Base-by-base conservation (phyloP, 2,113 vertebrate genomes). In the Piaya cayana region DNA sequence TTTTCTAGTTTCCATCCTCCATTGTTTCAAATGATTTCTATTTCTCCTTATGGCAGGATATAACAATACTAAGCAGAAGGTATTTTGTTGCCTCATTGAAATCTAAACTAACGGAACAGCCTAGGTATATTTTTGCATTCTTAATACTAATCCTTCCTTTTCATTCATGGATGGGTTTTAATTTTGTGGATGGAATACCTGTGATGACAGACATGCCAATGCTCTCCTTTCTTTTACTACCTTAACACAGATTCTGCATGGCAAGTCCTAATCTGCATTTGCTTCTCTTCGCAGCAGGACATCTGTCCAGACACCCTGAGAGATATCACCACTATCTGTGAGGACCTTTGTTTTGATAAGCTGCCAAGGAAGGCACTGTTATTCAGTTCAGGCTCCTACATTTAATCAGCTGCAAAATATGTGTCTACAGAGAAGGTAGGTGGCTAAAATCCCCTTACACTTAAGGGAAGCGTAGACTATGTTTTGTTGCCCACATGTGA, bases 131-230 rank as follows among this genome's bases (percentile, higher is more conserved):
- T 65, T 15, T 29, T 29, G 5, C 4, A 32, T 43, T 64, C n/a
- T 42, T n/a, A 64, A 20, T 52, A 37, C 3, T 62, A 16, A 4
- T 74, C 9, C 15, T 8, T 69, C 8, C 2, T 74, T 67, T 62
- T 11, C n/a, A 7, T 52, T 32, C 2, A 39, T 23, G 29, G 7
- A 3, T 8, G 21, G 22, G 20, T 49, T 21, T 49, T 49, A 22
- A 23, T 49, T 32, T 47, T 70, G 8, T 18, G 23, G 0, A 15
- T 9, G 29, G 16, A 55, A 13, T 6, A 26, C 10, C 26, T 19
- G 6, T 1, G 3, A 11, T 50, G 15, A 8, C 25, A 76, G 47
- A 50, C 18, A 23, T 4, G 21, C 1, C 10, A 29, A 0, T 21
- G 26, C 7, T 71, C 15, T 62, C 29, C 15, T 59, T 50, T 52